Base-by-base conservation (phyloP, 1,140 invertebrate species). In the Venturia canescens region DNA sequence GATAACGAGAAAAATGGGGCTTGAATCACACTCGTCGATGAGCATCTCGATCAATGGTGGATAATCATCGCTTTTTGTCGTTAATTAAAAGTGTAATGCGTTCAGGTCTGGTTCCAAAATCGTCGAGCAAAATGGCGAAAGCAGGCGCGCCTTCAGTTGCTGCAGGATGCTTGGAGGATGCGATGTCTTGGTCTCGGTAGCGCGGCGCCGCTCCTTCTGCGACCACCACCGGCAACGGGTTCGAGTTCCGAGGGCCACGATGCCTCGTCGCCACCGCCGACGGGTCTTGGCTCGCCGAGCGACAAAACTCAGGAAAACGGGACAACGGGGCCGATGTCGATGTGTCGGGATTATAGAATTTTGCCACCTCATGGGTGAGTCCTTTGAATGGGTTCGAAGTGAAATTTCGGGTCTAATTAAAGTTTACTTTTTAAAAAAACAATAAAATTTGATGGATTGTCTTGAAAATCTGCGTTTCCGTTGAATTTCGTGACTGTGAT, bases 131-230 rank as follows among this genome's bases (percentile, higher is more conserved):
- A 97, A 88, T 97, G 96, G 96, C 93, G 96, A 38, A 97, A 97
- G 86, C 96, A 97, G 87, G 96, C 97, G 1, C 93, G 97, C 18
- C 91, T 98, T 38, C 96, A 97, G 86, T 91, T 98, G 44, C 92
- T 97, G 16, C 97, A 98, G 89, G 97, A 97, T 87, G 96, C 97
- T 5, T 98, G 96, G 96, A 92, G 96, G 85, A 97, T 98, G 96
- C 94, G 96, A 72, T 97, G 96, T 86, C 91, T 97, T 23, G 96
- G 96, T 31, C 92, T 97, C 60, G 95, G 92, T 26, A 91, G 85
- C 74, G 90, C 92, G 5, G 92, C 92, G 63, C 92, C 93, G 29
- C 87, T 93, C 79, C 87, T 93, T 48, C 83, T 92, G 21, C 84
- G 90, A 63, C 91, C 89, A n/a, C 89, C 91, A 66, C 88, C 89